Percentiles rank a stretch among this genome's conserved stretches.
phyloP scores from a whole-genome alignment of 2,797 vertebrate genomes.

The Eremophila alpestris region DNA sequence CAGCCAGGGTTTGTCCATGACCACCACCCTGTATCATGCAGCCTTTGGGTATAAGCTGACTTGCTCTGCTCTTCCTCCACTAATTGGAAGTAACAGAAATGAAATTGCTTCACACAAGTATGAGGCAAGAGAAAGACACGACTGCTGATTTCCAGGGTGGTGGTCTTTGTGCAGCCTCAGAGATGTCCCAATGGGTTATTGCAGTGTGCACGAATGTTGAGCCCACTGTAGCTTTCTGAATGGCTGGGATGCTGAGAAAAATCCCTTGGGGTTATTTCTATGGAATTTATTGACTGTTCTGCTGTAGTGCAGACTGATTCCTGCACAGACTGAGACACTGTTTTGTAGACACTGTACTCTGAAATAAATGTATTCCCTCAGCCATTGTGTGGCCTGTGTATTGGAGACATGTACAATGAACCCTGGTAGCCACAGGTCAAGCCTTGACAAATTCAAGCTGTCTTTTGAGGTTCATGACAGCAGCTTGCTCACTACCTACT shows the following conservation, averaged over 20 bases:
- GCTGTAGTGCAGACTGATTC: constrained; percentile 10
- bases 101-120: background rate
- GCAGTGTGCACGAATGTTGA: background rate
- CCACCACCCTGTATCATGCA: fast-evolving
- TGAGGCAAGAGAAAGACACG: background rate
- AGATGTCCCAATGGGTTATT: background rate
- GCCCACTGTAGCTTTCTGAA: background rate
- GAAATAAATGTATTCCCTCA: constrained; percentile 31
- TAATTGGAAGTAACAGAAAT: background rate
- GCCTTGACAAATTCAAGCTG: background rate
- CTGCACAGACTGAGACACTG: background rate
- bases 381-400: constrained; percentile 26
- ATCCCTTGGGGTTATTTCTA: background rate
- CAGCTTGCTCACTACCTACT: constrained; percentile 42
- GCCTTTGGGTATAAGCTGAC: background rate
- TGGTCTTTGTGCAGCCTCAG: background rate
- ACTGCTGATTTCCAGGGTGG: background rate
- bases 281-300: constrained; percentile 42
- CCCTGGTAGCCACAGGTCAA: background rate
- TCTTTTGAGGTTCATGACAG: constrained; percentile 20
- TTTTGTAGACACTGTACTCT: background rate
- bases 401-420: background rate
- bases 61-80: fast-evolving
- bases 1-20: background rate
- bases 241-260: background rate